phyloP scores from a whole-genome alignment of 2,888 invertebrate genomes.

The Pediacus dermestoides region DNA sequence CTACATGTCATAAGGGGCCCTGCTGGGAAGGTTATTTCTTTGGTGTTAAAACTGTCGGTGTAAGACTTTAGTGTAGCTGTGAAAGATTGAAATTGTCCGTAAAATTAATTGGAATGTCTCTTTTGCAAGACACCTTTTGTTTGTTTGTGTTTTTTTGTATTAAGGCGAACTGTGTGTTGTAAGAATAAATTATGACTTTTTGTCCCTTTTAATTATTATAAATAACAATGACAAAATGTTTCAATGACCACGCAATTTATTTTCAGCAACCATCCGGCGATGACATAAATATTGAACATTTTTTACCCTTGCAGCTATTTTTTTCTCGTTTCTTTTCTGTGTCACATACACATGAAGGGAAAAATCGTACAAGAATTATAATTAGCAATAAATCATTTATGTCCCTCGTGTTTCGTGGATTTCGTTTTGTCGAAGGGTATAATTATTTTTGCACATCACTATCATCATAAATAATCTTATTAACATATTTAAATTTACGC shows the following conservation, averaged over 20 bases:
- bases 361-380: background rate
- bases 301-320: background rate
- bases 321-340: too few species aligned
- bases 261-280: conserved; percentile 1
- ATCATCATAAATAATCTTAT: too few species aligned
- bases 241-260: conserved; percentile 11
- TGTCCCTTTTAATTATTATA: conserved; percentile 14
- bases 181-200: conserved; percentile 14
- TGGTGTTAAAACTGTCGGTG: conserved; percentile 26
- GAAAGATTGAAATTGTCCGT: conserved; percentile 26
- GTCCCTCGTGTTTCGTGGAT: too few species aligned
- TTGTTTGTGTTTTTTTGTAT: conserved; percentile 10
- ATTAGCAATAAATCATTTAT: background rate
- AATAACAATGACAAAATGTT: conserved; percentile 12
- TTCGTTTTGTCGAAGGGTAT: too few species aligned
- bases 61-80: conserved; percentile 20
- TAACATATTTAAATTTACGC: too few species aligned
- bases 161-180: background rate
- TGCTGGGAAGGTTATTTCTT: conserved; percentile 23
- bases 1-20: conserved; percentile 23
- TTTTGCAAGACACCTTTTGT: conserved; percentile 17
- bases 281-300: conserved; percentile 1
- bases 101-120: conserved; percentile 24
- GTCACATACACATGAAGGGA: too few species aligned
- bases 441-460: too few species aligned